Conservation (phyloP, 2,888 invertebrate species). For the Orchestes rusci region DNA sequence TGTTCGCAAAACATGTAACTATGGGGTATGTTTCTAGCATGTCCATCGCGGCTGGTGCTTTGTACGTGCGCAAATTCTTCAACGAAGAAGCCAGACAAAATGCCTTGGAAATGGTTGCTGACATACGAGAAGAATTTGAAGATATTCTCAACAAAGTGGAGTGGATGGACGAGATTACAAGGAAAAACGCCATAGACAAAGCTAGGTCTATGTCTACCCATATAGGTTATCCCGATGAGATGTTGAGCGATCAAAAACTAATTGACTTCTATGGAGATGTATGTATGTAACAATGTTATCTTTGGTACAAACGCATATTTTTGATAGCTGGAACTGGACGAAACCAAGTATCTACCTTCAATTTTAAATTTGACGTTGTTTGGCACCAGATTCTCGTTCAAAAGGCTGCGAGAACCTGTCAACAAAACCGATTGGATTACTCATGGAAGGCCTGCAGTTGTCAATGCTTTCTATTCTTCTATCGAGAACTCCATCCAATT, state of each 20-base stretch:
- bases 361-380: constrained; percentile 72
- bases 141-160: constrained; percentile 71
- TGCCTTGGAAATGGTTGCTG: constrained; percentile 80
- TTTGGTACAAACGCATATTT: not conserved
- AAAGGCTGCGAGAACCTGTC: constrained; percentile 67
- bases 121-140: constrained; percentile 75
- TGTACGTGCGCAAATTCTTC: constrained; percentile 84
- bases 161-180: constrained; percentile 90
- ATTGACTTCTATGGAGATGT: constrained; percentile 71
- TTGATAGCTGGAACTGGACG: constrained; percentile 68
- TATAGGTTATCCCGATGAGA: constrained; percentile 88
- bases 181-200: constrained; percentile 68
- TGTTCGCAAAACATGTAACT: no score
- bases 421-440: constrained; percentile 83
- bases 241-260: constrained; percentile 73
- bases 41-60: constrained; percentile 70
- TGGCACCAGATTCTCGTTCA: constrained; percentile 72
- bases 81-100: constrained; percentile 75
- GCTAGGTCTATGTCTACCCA: constrained; percentile 78
- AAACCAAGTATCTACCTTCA: constrained; percentile 65
- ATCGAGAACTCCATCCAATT: constrained; percentile 86
- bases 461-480: constrained; percentile 80
- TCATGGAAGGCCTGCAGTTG: constrained; percentile 76
- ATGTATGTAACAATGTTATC: constrained; percentile 33
- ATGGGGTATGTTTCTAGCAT: constrained; percentile 45